Base-by-base conservation (phyloP, 2,113 vertebrate species). In the Nicator chloris region DNA sequence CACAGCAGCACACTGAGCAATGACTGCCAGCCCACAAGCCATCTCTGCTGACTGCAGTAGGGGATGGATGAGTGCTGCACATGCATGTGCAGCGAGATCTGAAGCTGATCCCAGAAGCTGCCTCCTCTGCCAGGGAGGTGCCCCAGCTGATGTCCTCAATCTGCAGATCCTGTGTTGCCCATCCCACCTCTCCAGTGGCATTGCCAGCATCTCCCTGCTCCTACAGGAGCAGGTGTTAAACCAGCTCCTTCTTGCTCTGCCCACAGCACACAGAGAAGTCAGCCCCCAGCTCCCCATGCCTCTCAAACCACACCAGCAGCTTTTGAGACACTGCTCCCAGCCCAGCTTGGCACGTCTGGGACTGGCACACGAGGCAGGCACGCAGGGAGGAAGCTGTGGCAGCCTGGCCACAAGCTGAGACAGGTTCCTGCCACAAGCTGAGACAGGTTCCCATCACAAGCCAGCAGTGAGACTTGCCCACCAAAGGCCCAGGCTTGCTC, bases 291-390 rank as follows among this genome's bases (percentile, higher is more conserved):
- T 13, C 19, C 18, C 20, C n/a, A 23, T 31, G 54, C n/a, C 24
- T 47, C 56, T 71, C 56, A 50, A 84, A 72, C 61, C 60, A 42
- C 73, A 64, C 4, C 49, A 82, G 63, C 53, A 69, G 59, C 40
- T 7, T 2, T 24, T 2, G 4, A 59, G 49, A 69, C 2, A 2
- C 21, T 5, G 3, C 42, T 87, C 20, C 40, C 2, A 4, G 70
- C 70, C 44, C 31, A 68, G 59, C 40, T 51, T 0, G 0, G 45
- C 59, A 64, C 4, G 0, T 73, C 24, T 31, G 33, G 71, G 40
- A 23, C 50, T 0, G 0, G 78, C 75, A 57, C 35, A 56, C 0
- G 1, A 71, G 53, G 49, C 5, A 6, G 68, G 54, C 2, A 3
- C 1, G 2, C 2, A 1, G 12, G 31, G 47, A 88, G 80, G 42